Evolutionary conservation across 2,888 invertebrate species (phyloP).

Genomic region (Timandra comae): DNA sequence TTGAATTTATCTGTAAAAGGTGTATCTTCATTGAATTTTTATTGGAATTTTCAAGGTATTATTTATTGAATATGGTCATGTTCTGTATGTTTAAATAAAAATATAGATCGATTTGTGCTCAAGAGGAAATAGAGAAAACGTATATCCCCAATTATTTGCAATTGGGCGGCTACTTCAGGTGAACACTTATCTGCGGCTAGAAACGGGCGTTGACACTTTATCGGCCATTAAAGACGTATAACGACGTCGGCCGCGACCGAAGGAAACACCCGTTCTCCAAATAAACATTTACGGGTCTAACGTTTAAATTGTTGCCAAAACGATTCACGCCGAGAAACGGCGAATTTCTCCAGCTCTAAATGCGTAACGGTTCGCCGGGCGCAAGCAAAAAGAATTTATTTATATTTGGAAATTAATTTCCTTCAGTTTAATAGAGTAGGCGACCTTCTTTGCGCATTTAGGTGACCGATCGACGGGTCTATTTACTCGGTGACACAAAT

Average conservation of each 20-base stretch:
- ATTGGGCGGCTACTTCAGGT: conserved; percentile 43
- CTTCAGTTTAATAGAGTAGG: conserved; percentile 51
- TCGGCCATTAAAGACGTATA: conserved; percentile 70
- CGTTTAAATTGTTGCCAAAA: conserved; percentile 70
- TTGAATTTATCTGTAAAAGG: conserved; percentile 12
- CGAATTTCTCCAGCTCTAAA: conserved; percentile 54
- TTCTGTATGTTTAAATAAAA: not conserved
- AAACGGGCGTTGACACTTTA: conserved; percentile 65
- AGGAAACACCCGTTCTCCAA: conserved; percentile 54
- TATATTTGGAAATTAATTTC: conserved; percentile 69
- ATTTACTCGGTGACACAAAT: conserved; percentile 19
- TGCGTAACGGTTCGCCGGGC: conserved; percentile 62
- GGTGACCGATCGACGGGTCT: conserved; percentile 36
- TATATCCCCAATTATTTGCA: conserved; percentile 20
- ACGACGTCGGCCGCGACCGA: conserved; percentile 57
- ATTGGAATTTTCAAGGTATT: not conserved
- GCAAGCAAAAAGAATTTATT: conserved; percentile 71
- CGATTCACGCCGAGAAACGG: conserved; percentile 54
- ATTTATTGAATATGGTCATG: not conserved
- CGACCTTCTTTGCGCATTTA: conserved; percentile 42
- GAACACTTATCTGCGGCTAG: conserved; percentile 50
- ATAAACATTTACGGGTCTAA: conserved; percentile 70
- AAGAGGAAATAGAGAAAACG: conserved; percentile 15
- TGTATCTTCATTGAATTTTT: too few relatives aligned
- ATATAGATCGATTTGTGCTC: conserved; percentile 11